These are phyloP conservation scores for Natator depressus DNA, from an alignment of 2,113 vertebrate genomes.

Conservation along the genomic window DNA sequence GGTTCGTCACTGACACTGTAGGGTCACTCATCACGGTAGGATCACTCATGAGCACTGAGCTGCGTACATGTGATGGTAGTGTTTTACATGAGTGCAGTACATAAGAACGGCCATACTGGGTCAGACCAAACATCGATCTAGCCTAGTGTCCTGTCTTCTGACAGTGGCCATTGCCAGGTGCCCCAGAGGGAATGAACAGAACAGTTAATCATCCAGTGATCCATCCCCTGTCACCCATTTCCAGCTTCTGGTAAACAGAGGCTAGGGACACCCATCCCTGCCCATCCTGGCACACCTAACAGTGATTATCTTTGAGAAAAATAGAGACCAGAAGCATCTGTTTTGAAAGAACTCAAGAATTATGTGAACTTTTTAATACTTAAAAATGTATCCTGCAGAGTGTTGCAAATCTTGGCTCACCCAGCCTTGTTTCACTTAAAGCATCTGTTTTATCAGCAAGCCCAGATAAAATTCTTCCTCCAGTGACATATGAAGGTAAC, in stretches of 20 bases:
- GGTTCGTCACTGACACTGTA: neutral
- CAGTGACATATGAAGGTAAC: constrained; percentile 24
- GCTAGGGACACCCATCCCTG: too few species aligned
- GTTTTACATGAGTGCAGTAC: neutral
- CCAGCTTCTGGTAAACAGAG: too few species aligned
- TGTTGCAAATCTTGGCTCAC: neutral
- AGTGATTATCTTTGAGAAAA: neutral
- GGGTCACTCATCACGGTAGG: neutral
- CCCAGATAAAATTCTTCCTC: constrained; percentile 44
- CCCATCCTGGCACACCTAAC: neutral
- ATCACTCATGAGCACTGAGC: neutral
- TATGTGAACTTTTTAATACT: neutral
- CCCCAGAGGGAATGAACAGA: too few species aligned
- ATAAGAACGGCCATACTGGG: too few species aligned
- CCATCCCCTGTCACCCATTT: too few species aligned
- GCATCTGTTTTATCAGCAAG: constrained; percentile 41
- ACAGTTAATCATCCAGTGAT: too few species aligned
- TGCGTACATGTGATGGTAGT: neutral
- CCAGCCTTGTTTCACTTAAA: neutral
- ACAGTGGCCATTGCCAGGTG: too few species aligned
- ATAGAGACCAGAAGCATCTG: neutral
- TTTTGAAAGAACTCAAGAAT: neutral
- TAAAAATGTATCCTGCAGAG: constrained; percentile 22
- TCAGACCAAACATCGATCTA: too few species aligned
- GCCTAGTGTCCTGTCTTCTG: too few species aligned